These are phyloP conservation scores for Cerastis rubricosa DNA, from an alignment of 2,888 invertebrate genomes.

Conservation along the genomic window DNA sequence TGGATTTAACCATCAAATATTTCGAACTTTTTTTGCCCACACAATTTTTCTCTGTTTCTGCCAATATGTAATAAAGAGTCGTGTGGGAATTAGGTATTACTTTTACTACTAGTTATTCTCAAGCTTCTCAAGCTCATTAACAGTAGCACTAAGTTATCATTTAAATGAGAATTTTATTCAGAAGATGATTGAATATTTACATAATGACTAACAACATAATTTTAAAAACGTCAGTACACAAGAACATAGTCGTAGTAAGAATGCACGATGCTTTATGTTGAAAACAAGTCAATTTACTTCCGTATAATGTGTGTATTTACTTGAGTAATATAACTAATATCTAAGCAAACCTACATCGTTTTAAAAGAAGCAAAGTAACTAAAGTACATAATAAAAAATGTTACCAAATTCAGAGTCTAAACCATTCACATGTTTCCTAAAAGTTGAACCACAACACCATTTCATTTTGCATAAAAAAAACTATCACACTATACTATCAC, in stretches of 20 bases:
- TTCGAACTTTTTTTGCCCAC: no score
- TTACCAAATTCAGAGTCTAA: slow-evolving; percentile 53
- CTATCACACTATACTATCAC: slow-evolving; percentile 20
- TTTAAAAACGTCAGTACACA: not conserved
- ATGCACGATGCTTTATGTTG: not conserved
- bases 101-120: no score
- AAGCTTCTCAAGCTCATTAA: no score
- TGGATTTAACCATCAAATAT: no score
- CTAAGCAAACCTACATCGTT: not conserved
- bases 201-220: not conserved
- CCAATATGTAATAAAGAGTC: no score
- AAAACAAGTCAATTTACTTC: slow-evolving; percentile 8
- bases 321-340: not conserved
- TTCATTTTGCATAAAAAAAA: slow-evolving; percentile 40
- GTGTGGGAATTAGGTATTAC: no score
- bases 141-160: no score
- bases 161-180: no score
- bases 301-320: not conserved
- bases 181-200: no score
- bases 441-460: slow-evolving; percentile 48
- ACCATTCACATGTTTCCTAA: slow-evolving; percentile 33
- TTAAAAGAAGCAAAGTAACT: not conserved
- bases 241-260: not conserved
- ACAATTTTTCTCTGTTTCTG: no score
- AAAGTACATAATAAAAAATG: not conserved